Base-by-base conservation (phyloP, 2,888 invertebrate species). In the Griposia aprilina region DNA sequence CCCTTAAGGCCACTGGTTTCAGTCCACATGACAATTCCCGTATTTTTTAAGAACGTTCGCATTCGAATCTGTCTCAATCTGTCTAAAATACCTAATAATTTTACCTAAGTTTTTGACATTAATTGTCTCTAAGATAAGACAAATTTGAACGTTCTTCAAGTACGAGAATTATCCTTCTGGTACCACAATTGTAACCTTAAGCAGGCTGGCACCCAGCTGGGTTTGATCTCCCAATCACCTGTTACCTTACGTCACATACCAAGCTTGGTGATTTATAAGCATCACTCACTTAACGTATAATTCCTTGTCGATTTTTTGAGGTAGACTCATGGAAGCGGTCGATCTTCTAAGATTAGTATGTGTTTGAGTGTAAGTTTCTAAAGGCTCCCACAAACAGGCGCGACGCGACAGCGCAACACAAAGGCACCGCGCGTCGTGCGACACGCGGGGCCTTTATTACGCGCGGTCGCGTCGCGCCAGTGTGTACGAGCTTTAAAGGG, bases 271-370 rank as follows among this genome's bases (percentile, higher is more conserved):
- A 74, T 36, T 59, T 36, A 74, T 20, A n/a, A 15, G 10, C 36
- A 59, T 60, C 72, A 74, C 36, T 59, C 59, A 48, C 6, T n/a
- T 20, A n/a, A 59, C 15, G 20, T 48, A 15, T 48, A 59, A 71
- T 59, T 71, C 55, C 17, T 74, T 57, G 45, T 48, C n/a, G 13
- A 74, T n/a, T 8, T 48, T 69, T 36, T 15, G 36, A 48, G 36
- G 20, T 59, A 48, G 17, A 17, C n/a, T 30, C 13, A n/a, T 30
- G 23, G 6, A 3, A 70, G 23, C 30, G 0, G 41, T 45, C 15
- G 23, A 60, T 8, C 4, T 26, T 70, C 6, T 57, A 45, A 69
- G 41, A 4, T 41, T 41, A 41, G 26, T 26, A 41, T 36, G 6
- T 41, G 30, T 36, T 2, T 17, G 7, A n/a, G 41, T 5, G 6